Conservation (phyloP, 1,140 invertebrate species). For the Melipona quadrifasciata region DNA sequence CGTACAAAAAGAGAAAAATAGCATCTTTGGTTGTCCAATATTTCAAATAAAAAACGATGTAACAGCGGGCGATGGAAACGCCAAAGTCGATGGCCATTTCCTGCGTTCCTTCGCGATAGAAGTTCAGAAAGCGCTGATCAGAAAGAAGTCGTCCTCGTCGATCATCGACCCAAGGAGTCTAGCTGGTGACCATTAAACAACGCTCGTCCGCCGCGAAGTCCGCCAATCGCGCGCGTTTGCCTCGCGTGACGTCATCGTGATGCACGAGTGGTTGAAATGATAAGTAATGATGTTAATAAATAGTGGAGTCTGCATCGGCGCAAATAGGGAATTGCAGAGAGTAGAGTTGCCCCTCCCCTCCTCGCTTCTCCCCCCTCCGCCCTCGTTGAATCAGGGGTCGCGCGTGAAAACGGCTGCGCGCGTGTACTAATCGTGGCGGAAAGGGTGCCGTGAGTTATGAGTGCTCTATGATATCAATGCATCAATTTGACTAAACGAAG, state of each 20-base stretch:
- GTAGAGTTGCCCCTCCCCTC: conserved; percentile 12
- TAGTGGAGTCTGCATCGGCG: conserved; percentile 58
- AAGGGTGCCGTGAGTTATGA: conserved; percentile 80
- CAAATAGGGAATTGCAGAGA: conserved; percentile 48
- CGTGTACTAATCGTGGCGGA: conserved; percentile 60
- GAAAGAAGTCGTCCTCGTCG: neutral
- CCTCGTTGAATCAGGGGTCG: conserved; percentile 54
- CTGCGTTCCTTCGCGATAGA: neutral
- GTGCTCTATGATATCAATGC: conserved; percentile 82
- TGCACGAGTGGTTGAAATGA: conserved; percentile 71
- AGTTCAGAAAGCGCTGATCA: neutral
- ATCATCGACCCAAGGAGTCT: neutral
- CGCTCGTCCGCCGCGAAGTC: neutral
- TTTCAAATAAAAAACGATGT: neutral
- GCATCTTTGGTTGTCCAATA: neutral
- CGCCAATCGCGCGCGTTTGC: conserved; percentile 63
- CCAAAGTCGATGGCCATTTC: neutral
- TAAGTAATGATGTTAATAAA: conserved; percentile 73
- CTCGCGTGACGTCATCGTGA: conserved; percentile 65
- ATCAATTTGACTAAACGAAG: conserved; percentile 83
- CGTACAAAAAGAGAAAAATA: neutral
- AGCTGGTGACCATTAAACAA: neutral
- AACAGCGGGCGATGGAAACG: neutral
- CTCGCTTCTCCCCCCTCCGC: conserved; percentile 17
- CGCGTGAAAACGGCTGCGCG: conserved; percentile 50